Evolutionary conservation across 1,140 invertebrate species (phyloP), one percentile per base, ranked within the genome.

Genomic region (Drosophila nigromelanica): DNA sequence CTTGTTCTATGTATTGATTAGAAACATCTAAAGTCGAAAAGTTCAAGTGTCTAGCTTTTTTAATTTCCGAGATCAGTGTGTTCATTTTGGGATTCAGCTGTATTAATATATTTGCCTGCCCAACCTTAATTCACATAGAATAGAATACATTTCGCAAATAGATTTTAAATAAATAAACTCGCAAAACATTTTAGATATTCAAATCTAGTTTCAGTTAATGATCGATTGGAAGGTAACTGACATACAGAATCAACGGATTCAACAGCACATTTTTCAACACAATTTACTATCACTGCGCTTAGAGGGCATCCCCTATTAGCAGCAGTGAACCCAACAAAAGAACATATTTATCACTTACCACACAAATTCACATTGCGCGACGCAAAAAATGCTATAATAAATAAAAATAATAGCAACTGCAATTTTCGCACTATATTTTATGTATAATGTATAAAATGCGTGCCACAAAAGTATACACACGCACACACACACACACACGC

Each of bases 351-450:
- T 77, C 75, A 77, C 71, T 74, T 77, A 74, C 71, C 75, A 74
- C 72, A 77, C 55, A 77, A 68, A 62, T 64, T 61, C 50, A 58
- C 48, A 55, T 52, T 45, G 21, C 24, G 48, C 70, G 42, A 48
- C 60, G 55, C 42, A 39, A 42, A 66, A 78, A 63, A 66, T 60
- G 45, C 33, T 18, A 72, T 75, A 71, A 69, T 85, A 85, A 80
- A 83, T 85, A 76, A 76, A 76, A 76, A 72, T 64, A 76, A 76
- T 76, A 76, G 60, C 73, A 64, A 76, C 67, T 72, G 73, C 68
- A 76, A 72, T 72, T 76, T 76, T 76, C 68, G 68, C 73, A 76
- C 73, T 76, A 76, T 76, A 72, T 76, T 72, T 71, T 76, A 64
- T 71, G 69, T 72, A 63, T 74, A 74, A 70, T 74, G 71, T 73